Conservation (phyloP, 2,888 invertebrate species). For the Platypus cylindrus region DNA sequence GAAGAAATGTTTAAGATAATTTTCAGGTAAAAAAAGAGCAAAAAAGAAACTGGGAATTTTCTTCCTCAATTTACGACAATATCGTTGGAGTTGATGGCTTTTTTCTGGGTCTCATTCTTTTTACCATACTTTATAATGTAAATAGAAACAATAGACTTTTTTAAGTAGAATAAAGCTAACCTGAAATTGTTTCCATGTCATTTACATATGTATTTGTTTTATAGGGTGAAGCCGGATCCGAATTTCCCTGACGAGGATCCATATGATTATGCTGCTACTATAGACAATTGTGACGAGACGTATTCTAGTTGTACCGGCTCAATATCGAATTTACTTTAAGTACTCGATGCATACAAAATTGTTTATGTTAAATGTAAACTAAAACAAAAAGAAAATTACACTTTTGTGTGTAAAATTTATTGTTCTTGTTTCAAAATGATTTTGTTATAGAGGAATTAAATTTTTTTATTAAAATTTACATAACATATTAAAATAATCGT, state of each 20-base stretch:
- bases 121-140: background rate
- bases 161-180: too few relatives aligned
- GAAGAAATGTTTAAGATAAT: slow-evolving; percentile 8
- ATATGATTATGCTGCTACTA: slow-evolving; percentile 34
- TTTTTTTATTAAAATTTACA: slow-evolving; percentile 1
- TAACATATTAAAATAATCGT: too few relatives aligned
- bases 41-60: too few relatives aligned
- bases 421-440: slow-evolving; percentile 5
- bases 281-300: slow-evolving; percentile 31
- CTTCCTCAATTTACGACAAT: background rate
- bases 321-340: slow-evolving; percentile 7
- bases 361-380: background rate
- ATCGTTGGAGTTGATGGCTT: background rate
- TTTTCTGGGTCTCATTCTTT: too few relatives aligned
- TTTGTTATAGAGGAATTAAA: background rate
- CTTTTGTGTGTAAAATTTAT: background rate
- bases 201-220: slow-evolving; percentile 15
- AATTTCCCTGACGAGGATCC: slow-evolving; percentile 23
- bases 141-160: background rate
- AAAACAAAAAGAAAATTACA: background rate
- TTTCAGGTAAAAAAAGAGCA: slow-evolving; percentile 8
- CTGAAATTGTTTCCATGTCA: background rate
- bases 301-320: slow-evolving; percentile 33
- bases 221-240: slow-evolving; percentile 37
- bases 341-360: too few relatives aligned